A percentile compares a stretch with the other conserved stretches of the same genome.
Evolutionary conservation across 2,888 invertebrate genomes (phyloP).

Genomic region (Octodonta nipae): DNA sequence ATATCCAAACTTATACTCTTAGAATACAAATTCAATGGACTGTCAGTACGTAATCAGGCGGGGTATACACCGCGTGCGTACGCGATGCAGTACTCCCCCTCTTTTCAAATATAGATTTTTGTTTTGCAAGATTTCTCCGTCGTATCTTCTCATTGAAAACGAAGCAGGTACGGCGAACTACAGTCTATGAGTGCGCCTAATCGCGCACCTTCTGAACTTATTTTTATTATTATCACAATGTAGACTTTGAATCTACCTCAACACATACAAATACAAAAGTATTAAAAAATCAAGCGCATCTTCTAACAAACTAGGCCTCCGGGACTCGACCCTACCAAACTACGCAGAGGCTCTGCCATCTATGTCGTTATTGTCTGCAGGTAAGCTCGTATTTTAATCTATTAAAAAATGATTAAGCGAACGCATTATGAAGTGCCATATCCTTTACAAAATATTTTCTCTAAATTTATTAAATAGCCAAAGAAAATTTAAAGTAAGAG

Average conservation of each 20-base stretch:
- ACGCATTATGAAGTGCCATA: too few species aligned
- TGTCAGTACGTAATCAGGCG: conserved; percentile 27
- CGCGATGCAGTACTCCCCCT: conserved; percentile 2
- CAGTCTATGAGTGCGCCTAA: conserved; percentile 26
- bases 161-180: conserved; percentile 32
- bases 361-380: too few species aligned
- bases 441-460: too few species aligned
- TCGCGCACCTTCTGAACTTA: conserved; percentile 27
- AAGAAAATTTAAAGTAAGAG: too few species aligned
- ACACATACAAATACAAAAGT: conserved; percentile 35
- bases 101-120: background rate
- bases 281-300: conserved; percentile 33
- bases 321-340: too few species aligned
- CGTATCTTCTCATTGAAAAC: conserved; percentile 29
- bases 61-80: too few species aligned
- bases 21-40: conserved; percentile 32
- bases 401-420: too few species aligned
- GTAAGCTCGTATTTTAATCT: too few species aligned
- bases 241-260: conserved; percentile 27
- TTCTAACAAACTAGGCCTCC: conserved; percentile 28
- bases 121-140: background rate
- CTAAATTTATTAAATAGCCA: too few species aligned
- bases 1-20: conserved; percentile 34
- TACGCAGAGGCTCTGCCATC: too few species aligned
- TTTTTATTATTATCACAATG: conserved; percentile 28